Evolutionary conservation across 2,113 vertebrate genomes (phyloP).

Genomic region (Phoenicopterus ruber): DNA sequence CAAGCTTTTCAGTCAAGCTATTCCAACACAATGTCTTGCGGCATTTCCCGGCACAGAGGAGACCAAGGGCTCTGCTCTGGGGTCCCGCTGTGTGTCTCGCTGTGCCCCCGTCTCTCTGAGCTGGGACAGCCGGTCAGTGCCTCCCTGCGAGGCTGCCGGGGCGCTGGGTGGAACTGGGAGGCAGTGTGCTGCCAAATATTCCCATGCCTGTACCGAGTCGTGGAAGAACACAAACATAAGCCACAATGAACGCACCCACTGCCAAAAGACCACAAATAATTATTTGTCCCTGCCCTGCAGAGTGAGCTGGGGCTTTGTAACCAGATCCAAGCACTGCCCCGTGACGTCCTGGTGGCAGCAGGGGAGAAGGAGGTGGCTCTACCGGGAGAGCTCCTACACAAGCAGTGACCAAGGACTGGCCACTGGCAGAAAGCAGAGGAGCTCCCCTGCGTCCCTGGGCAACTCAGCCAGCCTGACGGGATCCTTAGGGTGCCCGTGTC

Average conservation of each 20-base stretch:
- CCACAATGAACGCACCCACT: neutral
- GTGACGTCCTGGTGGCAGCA: rapidly evolving
- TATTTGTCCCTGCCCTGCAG: neutral
- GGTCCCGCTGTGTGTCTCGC: neutral
- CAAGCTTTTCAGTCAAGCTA: neutral
- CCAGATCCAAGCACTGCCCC: neutral
- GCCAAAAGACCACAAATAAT: slow-evolving; percentile 4
- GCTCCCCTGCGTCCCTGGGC: neutral
- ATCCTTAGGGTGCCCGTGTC: neutral
- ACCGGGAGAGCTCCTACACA: neutral
- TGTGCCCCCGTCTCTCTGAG: neutral
- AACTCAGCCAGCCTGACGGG: neutral
- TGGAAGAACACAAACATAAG: neutral
- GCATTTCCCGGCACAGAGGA: neutral
- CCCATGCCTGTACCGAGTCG: neutral
- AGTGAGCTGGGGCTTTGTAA: neutral
- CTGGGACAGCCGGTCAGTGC: neutral
- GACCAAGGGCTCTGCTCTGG: neutral
- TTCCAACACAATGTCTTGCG: neutral
- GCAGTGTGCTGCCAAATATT: neutral
- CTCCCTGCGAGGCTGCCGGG: neutral
- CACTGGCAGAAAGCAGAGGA: neutral
- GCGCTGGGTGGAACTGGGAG: neutral
- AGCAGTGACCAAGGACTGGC: neutral
- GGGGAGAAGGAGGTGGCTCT: neutral